A percentile compares a stretch with the other conserved stretches of the same genome.
Conservation (phyloP, 2,888 invertebrate species). For the Rotaria socialis region DNA sequence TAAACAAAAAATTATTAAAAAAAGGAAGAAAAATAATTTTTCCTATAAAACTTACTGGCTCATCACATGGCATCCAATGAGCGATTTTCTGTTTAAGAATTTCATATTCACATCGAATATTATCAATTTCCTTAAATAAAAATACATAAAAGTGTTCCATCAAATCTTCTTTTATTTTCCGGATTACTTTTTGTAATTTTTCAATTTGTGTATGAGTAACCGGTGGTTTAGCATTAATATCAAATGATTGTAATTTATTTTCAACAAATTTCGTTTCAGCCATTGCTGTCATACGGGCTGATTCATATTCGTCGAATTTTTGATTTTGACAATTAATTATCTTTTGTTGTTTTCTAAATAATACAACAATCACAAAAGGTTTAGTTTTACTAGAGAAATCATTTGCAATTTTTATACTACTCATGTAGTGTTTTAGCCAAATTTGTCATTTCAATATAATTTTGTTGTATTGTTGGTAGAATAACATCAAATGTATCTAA, state of each 20-base stretch:
- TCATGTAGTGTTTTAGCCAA: not conserved
- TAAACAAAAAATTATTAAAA: not conserved
- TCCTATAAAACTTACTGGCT: not conserved
- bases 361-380: not conserved
- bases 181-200: not conserved
- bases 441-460: not conserved
- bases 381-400: not conserved
- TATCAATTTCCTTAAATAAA: not conserved
- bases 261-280: not conserved
- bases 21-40: not conserved
- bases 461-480: conserved; percentile 28
- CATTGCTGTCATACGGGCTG: not conserved
- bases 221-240: not conserved
- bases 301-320: conserved; percentile 26
- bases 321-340: not conserved
- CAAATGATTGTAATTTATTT: conserved; percentile 26
- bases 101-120: not conserved
- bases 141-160: no score
- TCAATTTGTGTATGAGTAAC: conserved; percentile 4
- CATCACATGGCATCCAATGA: conserved; percentile 12
- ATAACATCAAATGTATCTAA: not conserved
- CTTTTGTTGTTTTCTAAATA: conserved; percentile 14
- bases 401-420: not conserved
- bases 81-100: conserved; percentile 4
- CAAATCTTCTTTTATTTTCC: no score